Base-by-base conservation (phyloP, 2,797 vertebrate species). In the Zalophus californianus region DNA sequence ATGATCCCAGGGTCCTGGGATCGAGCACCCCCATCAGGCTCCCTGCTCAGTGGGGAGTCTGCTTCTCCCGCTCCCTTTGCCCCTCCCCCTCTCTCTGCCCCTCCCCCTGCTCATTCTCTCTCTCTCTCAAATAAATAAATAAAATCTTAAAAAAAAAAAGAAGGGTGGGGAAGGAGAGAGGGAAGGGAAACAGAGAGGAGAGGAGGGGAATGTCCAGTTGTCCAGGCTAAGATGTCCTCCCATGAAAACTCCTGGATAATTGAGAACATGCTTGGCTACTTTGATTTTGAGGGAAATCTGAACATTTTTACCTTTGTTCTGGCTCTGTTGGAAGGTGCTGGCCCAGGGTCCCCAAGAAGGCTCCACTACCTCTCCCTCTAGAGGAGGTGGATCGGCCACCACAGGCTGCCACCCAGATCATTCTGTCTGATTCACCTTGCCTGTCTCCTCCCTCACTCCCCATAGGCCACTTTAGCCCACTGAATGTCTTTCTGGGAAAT, bases 401-500 rank as follows among this genome's bases (percentile, higher is more conserved):
- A 97, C 82, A 78, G 97, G 97, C 98, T 0, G 60, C 97, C 78
- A 73, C 98, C 0, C 32, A 97, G 97, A 98, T 97, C 97, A 96
- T 98, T 98, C 98, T 89, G 85, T 97, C 97, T 97, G 98, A 98
- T 97, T 98, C 98, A 98, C 98, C 98, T 98, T 98, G 97, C 85
- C 98, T 85, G 84, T 98, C 98, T 98, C 98, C 97, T 98, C 98
- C 95, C 84, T 82, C 93, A 80, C 96, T 98, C 98, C 98, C 97
- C 90, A 89, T 98, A 98, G 98, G 97, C 97, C 97, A 96, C 98
- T 98, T 98, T 86, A 98, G 97, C 96, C 96, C 94, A 90, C 95
- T 93, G 97, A 98, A 98, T 96, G 86, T 97, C 98, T 98, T 98
- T 95, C 98, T 98, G 96, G 98, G 98, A 98, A 99, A 98, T 98